Evolutionary conservation across 2,797 vertebrate species (phyloP), one percentile per base, ranked within the genome.

Genomic region (Echiichthys vipera): DNA sequence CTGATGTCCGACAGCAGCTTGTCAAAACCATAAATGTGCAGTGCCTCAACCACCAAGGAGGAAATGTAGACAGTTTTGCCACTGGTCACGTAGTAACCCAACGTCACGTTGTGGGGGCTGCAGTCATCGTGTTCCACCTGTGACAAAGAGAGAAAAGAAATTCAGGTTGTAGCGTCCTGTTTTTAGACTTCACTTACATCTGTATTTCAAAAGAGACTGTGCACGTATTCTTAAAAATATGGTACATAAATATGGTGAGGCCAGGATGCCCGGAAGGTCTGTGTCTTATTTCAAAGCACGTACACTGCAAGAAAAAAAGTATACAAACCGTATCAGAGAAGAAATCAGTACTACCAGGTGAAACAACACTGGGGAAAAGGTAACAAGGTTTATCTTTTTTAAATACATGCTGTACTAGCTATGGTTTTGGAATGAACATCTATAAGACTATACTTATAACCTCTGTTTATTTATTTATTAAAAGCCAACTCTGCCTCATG

Each of bases 71-170:
- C 95, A 1, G 92, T 88, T 43, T 95, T 95, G 14, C 95, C 95
- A 46, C 91, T 91, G 0, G 93, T 92, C 49, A 96, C 96, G 0
- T 97, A 98, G 93, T 98, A 99, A 25, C 95, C 97, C 32, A 99
- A 80, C 0, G 97, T 98, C 68, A 98, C 71, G 0, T 99, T 98
- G 56, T 93, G 93, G 2, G 96, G 94, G 42, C 95, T 83, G 71
- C 90, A 92, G 55, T 94, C 82, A 1, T 94, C 93, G 15, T 57
- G 92, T 57, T 95, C 94, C 80, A 96, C 87, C 95, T 96, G 85
- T 3, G 34, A 64, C 3, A 32, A 25, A 66, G 11, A 71, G 24
- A 58, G 32, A 74, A 4, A 51, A 15, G 30, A 8, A 22, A 40
- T 57, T 45, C 18, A 54, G 25, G 30, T 8, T 55, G 14, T 7